phyloP scores from a whole-genome alignment of 2,888 invertebrate genomes.

The Odiellus spinosus region DNA sequence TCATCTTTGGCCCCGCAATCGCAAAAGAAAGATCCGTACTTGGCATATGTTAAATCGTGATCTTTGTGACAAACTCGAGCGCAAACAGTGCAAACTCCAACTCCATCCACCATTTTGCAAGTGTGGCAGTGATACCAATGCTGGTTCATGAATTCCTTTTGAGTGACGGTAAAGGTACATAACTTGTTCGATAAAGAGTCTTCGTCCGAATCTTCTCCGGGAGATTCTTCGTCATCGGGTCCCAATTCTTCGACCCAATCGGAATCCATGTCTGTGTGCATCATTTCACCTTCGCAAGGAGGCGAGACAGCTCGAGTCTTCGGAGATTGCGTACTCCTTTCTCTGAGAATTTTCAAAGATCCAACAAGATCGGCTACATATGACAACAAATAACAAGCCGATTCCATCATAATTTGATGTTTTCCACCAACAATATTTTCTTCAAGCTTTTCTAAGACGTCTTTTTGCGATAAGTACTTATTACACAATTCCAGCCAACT shows the following conservation, averaged over 20 bases:
- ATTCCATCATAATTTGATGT: slow-evolving; percentile 30
- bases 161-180: slow-evolving; percentile 91
- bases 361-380: slow-evolving; percentile 62
- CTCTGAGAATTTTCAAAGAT: slow-evolving; percentile 33
- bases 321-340: slow-evolving; percentile 3
- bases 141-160: slow-evolving; percentile 93
- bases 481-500: slow-evolving; percentile 53
- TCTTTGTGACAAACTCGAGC: slow-evolving; percentile 91
- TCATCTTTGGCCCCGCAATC: slow-evolving; percentile 96
- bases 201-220: slow-evolving; percentile 81
- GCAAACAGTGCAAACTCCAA: slow-evolving; percentile 94
- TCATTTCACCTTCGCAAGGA: slow-evolving; percentile 23
- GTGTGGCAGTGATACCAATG: slow-evolving; percentile 90
- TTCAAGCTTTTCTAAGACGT: slow-evolving; percentile 40
- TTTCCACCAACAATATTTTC: slow-evolving; percentile 35
- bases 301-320: slow-evolving; percentile 24
- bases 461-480: slow-evolving; percentile 40
- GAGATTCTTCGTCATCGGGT: slow-evolving; percentile 79
- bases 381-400: slow-evolving; percentile 61
- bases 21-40: slow-evolving; percentile 97
- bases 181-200: slow-evolving; percentile 76
- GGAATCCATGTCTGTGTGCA: slow-evolving; percentile 41
- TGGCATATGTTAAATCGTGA: slow-evolving; percentile 92
- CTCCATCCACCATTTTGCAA: slow-evolving; percentile 94
- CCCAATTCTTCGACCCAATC: slow-evolving; percentile 72